Evolutionary conservation across 2,113 vertebrate genomes (phyloP).

Genomic region (Mungos mungo): DNA sequence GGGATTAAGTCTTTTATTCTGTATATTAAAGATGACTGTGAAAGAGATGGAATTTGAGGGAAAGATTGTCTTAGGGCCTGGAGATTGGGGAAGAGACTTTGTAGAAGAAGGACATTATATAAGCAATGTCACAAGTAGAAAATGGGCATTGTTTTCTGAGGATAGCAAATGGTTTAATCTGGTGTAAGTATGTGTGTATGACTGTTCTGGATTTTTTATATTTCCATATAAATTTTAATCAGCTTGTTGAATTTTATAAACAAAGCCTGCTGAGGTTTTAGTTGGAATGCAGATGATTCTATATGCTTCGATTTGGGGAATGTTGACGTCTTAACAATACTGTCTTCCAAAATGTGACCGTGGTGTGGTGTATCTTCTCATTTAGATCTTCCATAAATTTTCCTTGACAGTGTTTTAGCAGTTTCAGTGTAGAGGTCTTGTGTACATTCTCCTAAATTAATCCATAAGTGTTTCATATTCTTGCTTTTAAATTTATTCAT

Average conservation of each 20-base stretch:
- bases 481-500: too few species aligned
- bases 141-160: background rate
- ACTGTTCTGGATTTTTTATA: background rate
- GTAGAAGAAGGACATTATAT: background rate
- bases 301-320: background rate
- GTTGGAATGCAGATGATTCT: background rate
- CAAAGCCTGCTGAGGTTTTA: background rate
- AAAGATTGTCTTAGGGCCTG: background rate
- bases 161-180: background rate
- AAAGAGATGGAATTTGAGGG: background rate
- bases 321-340: background rate
- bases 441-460: background rate
- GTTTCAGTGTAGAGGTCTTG: background rate
- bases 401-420: background rate
- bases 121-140: background rate
- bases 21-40: background rate
- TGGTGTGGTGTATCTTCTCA: background rate
- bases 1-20: background rate
- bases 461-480: background rate
- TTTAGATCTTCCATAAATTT: background rate
- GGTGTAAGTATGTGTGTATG: background rate
- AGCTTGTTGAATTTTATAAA: background rate
- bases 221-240: background rate
- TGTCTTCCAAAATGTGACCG: background rate
- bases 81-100: background rate